Evolutionary conservation across 1,140 invertebrate species (phyloP).

Genomic region (Periplaneta americana): DNA sequence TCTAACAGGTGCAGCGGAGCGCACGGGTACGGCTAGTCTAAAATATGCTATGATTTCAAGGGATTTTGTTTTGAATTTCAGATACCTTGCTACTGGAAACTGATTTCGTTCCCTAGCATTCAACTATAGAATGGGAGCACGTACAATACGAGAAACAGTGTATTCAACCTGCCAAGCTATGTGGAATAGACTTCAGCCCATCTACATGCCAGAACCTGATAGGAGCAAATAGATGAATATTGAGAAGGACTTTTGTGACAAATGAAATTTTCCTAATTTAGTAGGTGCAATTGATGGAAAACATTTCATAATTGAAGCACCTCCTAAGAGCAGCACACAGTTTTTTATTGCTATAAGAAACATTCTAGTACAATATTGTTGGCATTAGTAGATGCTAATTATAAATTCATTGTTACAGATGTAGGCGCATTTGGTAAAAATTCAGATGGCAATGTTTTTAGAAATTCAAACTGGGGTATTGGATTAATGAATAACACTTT

Average conservation of each 20-base stretch:
- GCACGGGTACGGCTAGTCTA: too few species aligned
- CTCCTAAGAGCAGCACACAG: slow-evolving; percentile 8
- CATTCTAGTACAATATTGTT: slow-evolving; percentile 36
- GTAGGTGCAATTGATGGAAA: slow-evolving; percentile 36
- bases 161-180: neutral
- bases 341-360: neutral
- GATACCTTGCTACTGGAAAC: slow-evolving; percentile 4
- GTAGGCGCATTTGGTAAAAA: slow-evolving; percentile 38
- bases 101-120: neutral
- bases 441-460: slow-evolving; percentile 34
- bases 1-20: too few species aligned
- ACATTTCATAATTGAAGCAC: slow-evolving; percentile 31
- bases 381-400: slow-evolving; percentile 42
- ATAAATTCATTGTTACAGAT: slow-evolving; percentile 39
- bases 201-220: neutral
- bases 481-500: neutral
- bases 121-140: neutral
- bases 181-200: neutral
- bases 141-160: neutral
- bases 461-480: neutral
- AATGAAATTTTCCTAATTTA: slow-evolving; percentile 35
- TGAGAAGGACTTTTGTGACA: slow-evolving; percentile 27
- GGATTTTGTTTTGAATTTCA: neutral
- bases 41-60: too few species aligned
- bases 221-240: slow-evolving; percentile 10